Conservation (phyloP, 2,113 vertebrate species). For the Poicephalus meyeri region DNA sequence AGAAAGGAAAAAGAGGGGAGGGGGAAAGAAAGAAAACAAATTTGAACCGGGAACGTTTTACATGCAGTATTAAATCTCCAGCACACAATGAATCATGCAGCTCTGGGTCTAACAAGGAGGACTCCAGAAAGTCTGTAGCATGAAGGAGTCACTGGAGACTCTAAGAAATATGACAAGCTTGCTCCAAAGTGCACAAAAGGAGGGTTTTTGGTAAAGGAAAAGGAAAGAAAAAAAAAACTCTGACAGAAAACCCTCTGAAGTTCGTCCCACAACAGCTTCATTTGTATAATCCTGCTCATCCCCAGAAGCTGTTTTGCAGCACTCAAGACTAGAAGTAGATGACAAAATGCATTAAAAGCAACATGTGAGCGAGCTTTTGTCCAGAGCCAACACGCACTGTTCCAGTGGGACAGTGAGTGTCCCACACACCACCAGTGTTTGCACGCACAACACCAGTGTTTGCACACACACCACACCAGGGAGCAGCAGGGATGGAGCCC, state of each 20-base stretch:
- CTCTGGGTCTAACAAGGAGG: constrained; percentile 34
- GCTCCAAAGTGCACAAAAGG: constrained; percentile 7
- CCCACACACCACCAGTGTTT: too few relatives aligned
- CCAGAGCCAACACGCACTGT: not conserved
- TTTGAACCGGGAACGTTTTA: constrained; percentile 45
- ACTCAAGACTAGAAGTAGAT: not conserved
- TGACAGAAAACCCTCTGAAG: not conserved
- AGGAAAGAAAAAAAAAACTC: not conserved
- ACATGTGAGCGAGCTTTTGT: accelerated
- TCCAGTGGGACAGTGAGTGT: accelerated
- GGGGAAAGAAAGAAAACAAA: constrained; percentile 58
- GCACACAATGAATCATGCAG: constrained; percentile 47
- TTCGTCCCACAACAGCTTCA: not conserved
- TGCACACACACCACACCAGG: not conserved
- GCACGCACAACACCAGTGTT: accelerated
- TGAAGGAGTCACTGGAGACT: constrained; percentile 41
- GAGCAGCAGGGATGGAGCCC: not conserved
- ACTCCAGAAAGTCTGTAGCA: constrained; percentile 69
- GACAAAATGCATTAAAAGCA: not conserved
- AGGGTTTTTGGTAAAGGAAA: not conserved
- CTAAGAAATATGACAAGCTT: constrained; percentile 1
- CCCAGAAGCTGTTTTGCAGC: not conserved
- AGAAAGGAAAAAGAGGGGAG: not conserved
- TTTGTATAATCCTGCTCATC: not conserved
- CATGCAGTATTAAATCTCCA: constrained; percentile 49